These are phyloP conservation scores for Nysson spinosus DNA, from an alignment of 2,888 invertebrate genomes.

Conservation along the genomic window DNA sequence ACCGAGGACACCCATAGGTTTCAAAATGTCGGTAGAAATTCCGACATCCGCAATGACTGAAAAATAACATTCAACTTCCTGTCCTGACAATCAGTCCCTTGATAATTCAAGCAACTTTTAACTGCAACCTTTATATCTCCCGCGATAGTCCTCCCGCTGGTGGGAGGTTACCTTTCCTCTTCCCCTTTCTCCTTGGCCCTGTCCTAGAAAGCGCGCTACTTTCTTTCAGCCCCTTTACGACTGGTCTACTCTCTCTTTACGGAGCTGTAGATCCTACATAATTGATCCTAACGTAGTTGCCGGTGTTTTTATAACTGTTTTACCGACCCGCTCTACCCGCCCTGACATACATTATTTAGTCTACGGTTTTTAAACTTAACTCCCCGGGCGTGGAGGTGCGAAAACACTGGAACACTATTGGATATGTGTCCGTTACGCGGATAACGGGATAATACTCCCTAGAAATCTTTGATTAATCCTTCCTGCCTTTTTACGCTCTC, in stretches of 20 bases:
- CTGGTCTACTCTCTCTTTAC: conserved; percentile 71
- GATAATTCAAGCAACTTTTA: conserved; percentile 73
- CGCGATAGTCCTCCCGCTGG: conserved; percentile 51
- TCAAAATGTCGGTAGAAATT: conserved; percentile 38
- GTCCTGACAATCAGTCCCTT: conserved; percentile 62
- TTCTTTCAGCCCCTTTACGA: conserved; percentile 72
- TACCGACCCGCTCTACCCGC: conserved; percentile 71
- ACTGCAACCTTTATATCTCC: conserved; percentile 72
- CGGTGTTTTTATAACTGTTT: conserved; percentile 77
- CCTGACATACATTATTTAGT: conserved; percentile 71
- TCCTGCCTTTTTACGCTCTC: no score
- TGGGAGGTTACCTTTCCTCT: neutral
- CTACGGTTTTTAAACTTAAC: conserved; percentile 70
- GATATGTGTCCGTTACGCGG: conserved; percentile 10
- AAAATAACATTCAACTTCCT: conserved; percentile 48
- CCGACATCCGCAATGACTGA: conserved; percentile 38
- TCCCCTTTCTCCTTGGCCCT: conserved; percentile 34
- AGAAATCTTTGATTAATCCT: neutral
- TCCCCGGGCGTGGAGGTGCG: conserved; percentile 52
- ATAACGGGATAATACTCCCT: conserved; percentile 5
- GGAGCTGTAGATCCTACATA: conserved; percentile 72
- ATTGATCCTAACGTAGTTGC: conserved; percentile 76
- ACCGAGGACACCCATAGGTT: conserved; percentile 8
- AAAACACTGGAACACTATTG: conserved; percentile 46
- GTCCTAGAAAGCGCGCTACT: conserved; percentile 57